These are phyloP conservation scores for Chymomyza costata DNA, from an alignment of 1,140 invertebrate species.

Conservation along the genomic window DNA sequence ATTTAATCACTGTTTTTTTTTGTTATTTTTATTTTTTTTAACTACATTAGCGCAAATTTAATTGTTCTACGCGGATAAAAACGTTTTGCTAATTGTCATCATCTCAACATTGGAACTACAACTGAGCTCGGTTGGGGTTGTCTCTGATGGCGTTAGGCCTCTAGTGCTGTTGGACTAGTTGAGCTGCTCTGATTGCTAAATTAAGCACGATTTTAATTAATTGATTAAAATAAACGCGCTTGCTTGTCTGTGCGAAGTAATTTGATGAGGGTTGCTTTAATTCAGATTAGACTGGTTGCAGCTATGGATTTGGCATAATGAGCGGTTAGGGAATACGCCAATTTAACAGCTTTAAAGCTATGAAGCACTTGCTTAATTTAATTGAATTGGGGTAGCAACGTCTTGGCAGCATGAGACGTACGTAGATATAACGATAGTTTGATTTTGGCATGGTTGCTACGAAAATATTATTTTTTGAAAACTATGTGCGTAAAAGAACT, in stretches of 20 bases:
- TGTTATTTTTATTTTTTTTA: too few species aligned
- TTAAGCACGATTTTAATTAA: conserved; percentile 53
- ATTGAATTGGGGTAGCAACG: conserved; percentile 1
- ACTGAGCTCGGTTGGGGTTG: conserved; percentile 27
- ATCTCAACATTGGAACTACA: conserved; percentile 57
- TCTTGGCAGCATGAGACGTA: too few species aligned
- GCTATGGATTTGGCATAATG: background rate
- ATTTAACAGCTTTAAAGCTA: too few species aligned
- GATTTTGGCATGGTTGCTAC: too few species aligned
- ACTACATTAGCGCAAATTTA: conserved; percentile 31
- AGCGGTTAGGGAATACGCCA: background rate
- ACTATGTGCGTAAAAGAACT: too few species aligned
- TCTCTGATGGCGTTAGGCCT: too few species aligned
- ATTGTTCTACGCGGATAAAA: conserved; percentile 20
- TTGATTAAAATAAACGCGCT: conserved; percentile 57
- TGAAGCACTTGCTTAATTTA: conserved; percentile 1
- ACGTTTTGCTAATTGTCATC: conserved; percentile 60
- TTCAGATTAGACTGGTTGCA: conserved; percentile 3
- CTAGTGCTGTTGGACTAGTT: background rate
- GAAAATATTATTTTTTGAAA: too few species aligned
- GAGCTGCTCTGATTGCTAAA: conserved; percentile 35
- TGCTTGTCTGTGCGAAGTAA: conserved; percentile 7
- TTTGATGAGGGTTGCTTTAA: conserved; percentile 17
- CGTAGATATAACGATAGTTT: too few species aligned
- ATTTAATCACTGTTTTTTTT: conserved; percentile 10